phyloP scores from a whole-genome alignment of 2,888 invertebrate genomes.

The Tyria jacobaeae region DNA sequence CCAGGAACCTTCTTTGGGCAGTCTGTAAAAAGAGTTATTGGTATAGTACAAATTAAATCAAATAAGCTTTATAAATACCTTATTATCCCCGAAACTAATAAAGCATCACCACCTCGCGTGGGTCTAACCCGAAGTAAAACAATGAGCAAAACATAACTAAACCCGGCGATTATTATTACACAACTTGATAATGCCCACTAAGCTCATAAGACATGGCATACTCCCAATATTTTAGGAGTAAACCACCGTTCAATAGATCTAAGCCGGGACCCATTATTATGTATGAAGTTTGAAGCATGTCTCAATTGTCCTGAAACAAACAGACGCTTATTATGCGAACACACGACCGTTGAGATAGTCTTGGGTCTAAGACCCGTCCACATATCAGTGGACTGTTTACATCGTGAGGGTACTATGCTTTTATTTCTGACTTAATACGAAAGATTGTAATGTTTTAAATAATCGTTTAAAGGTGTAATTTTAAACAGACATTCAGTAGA shows the following conservation, averaged over 20 bases:
- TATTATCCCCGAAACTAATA: background rate
- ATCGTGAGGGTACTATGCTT: constrained; percentile 16
- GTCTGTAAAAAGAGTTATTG: background rate
- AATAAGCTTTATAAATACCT: background rate
- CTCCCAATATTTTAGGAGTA: constrained; percentile 56
- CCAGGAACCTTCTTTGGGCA: no score
- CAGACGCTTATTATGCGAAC: constrained; percentile 53
- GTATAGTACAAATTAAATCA: constrained; percentile 5
- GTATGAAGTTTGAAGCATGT: constrained; percentile 59
- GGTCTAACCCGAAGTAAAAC: constrained; percentile 25
- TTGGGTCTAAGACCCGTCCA: constrained; percentile 34
- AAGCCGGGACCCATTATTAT: constrained; percentile 57
- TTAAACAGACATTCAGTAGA: no score
- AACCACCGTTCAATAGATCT: constrained; percentile 51
- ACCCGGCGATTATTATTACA: constrained; percentile 41
- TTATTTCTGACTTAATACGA: background rate
- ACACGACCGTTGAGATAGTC: constrained; percentile 46
- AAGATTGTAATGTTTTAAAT: background rate
- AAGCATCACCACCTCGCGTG: constrained; percentile 4
- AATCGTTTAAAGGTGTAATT: background rate
- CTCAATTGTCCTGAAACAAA: constrained; percentile 58
- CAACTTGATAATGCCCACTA: constrained; percentile 48
- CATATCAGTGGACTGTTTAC: constrained; percentile 30
- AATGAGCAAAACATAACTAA: constrained; percentile 46
- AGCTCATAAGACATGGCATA: constrained; percentile 51